Evolutionary conservation across 2,888 invertebrate species (phyloP).

Genomic region (Cantharis nigra): DNA sequence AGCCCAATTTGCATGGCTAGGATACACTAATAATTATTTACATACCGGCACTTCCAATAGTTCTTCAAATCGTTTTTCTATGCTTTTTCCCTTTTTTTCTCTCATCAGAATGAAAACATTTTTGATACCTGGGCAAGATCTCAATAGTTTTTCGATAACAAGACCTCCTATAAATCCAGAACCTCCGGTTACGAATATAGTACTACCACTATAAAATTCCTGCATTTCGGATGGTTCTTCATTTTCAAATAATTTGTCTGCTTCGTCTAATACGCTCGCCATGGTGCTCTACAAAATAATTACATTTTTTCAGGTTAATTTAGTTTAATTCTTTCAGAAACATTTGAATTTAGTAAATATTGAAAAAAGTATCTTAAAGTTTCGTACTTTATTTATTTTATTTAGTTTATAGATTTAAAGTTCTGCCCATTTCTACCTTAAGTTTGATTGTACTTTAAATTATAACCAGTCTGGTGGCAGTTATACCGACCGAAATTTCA

Average conservation of each 20-base stretch:
- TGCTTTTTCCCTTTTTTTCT: conserved; percentile 46
- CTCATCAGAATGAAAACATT: conserved; percentile 47
- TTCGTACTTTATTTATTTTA: no score
- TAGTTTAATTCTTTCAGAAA: no score
- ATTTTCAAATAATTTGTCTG: conserved; percentile 54
- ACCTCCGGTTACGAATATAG: conserved; percentile 51
- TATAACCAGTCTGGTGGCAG: no score
- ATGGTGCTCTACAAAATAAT: neutral
- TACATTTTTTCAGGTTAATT: neutral
- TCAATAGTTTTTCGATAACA: conserved; percentile 47
- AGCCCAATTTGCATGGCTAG: no score
- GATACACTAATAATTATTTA: neutral
- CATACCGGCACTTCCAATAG: conserved; percentile 65
- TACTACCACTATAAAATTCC: conserved; percentile 45
- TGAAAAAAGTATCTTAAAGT: no score
- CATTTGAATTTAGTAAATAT: no score
- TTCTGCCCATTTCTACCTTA: no score
- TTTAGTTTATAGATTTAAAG: no score
- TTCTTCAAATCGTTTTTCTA: conserved; percentile 54
- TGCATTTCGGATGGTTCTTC: conserved; percentile 39
- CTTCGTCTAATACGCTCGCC: neutral
- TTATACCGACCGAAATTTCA: no score
- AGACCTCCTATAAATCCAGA: conserved; percentile 51
- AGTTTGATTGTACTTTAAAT: no score
- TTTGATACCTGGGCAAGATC: conserved; percentile 48